phyloP scores from a whole-genome alignment of 2,888 invertebrate species.

The Junonia oenone region DNA sequence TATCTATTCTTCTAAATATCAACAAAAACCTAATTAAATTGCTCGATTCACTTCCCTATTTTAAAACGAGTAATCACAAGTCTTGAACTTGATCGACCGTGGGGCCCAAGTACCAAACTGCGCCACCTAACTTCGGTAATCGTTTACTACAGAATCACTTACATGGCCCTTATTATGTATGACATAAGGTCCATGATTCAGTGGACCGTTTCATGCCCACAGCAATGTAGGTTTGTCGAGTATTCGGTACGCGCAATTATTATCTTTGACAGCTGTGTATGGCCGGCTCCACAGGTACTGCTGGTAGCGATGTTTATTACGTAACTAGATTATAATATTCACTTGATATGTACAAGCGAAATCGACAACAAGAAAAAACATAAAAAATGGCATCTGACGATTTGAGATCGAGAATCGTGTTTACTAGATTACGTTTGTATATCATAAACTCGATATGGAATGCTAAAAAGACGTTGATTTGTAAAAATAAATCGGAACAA shows the following conservation, averaged over 20 bases:
- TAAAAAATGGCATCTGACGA: not conserved
- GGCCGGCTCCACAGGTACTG: constrained; percentile 49
- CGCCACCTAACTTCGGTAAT: constrained; percentile 27
- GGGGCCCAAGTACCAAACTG: constrained; percentile 47
- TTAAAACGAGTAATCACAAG: constrained; percentile 59
- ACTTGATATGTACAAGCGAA: not conserved
- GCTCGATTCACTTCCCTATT: constrained; percentile 53
- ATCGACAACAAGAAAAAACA: not conserved
- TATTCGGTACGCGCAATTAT: constrained; percentile 73
- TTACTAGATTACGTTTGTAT: not conserved
- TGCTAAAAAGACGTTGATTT: not conserved
- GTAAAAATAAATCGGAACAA: constrained; percentile 7
- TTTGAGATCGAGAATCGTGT: not conserved
- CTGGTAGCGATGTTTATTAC: constrained; percentile 44
- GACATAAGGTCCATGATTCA: constrained; percentile 35
- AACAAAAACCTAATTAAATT: constrained; percentile 54
- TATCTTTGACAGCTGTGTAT: constrained; percentile 68
- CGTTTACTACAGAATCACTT: constrained; percentile 24
- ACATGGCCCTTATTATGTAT: constrained; percentile 25
- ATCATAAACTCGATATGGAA: not conserved
- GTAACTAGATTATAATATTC: constrained; percentile 14
- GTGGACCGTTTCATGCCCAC: constrained; percentile 27
- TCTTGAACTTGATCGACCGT: constrained; percentile 66
- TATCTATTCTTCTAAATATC: not conserved
- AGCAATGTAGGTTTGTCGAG: constrained; percentile 49